Evolutionary conservation across 2,888 invertebrate species (phyloP), one percentile per base, ranked within the genome.

Genomic region (Cosmorhoe ocellata): DNA sequence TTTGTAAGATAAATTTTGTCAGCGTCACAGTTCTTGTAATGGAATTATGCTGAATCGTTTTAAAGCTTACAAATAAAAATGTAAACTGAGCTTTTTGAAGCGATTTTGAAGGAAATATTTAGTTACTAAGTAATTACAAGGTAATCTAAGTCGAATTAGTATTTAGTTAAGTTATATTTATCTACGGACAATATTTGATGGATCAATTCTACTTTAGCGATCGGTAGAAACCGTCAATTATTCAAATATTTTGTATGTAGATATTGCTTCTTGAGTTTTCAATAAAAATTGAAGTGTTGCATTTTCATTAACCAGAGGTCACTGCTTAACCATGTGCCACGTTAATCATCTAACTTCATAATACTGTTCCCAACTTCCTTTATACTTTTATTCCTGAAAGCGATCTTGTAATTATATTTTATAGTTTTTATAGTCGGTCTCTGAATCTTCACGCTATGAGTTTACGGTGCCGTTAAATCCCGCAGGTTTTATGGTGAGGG

Each of bases 331-430:
- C 12, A 37, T 24, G 12, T 37, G 5, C 22, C n/a, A 13, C 24
- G 24, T 32, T 14, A 24, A 24, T 14, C 26, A 41, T 11, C 22
- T 12, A 41, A 47, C 10, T 26, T 30, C 44, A 12, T 31, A 31
- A 28, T 22, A 30, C 36, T 38, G n/a, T 45, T 18, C 11, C 10
- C 18, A 32, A 18, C 14, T 22, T 31, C 42, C 36, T 24, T 13
- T 12, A 30, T 30, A 39, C 59, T 63, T 61, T 61, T 61, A 56
- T 57, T 42, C 33, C 14, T 36, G 38, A 60, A 59, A 59, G 55
- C 56, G 61, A 63, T 63, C 57, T 52, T 51, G 58, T 61, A 61
- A 61, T 60, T 58, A 61, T 59, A 59, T 56, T 65, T 65, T 58
- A 59, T 55, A 62, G 62, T 54, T 53, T 64, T 63, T 58, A 61